Conservation (phyloP, 2,113 vertebrate species). For the Podarcis raffonei region DNA sequence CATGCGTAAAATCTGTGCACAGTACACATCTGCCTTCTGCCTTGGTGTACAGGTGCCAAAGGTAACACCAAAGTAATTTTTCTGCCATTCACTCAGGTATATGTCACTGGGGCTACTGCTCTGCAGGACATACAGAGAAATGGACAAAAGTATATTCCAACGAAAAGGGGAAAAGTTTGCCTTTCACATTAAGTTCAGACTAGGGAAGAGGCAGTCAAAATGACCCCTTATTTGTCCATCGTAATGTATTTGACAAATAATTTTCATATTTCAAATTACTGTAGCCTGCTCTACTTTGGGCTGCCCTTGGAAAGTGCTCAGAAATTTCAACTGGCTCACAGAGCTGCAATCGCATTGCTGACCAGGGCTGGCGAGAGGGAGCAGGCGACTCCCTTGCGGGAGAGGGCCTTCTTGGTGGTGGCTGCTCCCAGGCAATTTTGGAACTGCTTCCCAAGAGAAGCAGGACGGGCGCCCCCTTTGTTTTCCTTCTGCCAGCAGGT, state of each 20-base stretch:
- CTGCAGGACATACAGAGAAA: constrained; percentile 60
- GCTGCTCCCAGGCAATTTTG: no score
- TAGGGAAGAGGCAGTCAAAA: not conserved
- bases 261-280: not conserved
- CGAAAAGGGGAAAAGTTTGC: not conserved
- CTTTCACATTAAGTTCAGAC: not conserved
- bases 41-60: constrained; percentile 83
- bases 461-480: no score
- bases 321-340: no score
- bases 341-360: no score
- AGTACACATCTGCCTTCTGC: constrained; percentile 91
- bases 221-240: not conserved
- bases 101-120: constrained; percentile 65
- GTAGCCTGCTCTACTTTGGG: no score
- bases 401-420: no score
- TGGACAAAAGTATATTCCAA: not conserved
- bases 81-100: constrained; percentile 93
- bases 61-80: constrained; percentile 87
- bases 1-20: constrained; percentile 88
- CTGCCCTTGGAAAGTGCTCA: no score
- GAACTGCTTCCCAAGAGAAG: no score
- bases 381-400: no score
- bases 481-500: no score
- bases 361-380: no score
- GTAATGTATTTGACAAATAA: not conserved